Evolutionary conservation across 2,888 invertebrate species (phyloP).

Genomic region (Lochmaea capreae): DNA sequence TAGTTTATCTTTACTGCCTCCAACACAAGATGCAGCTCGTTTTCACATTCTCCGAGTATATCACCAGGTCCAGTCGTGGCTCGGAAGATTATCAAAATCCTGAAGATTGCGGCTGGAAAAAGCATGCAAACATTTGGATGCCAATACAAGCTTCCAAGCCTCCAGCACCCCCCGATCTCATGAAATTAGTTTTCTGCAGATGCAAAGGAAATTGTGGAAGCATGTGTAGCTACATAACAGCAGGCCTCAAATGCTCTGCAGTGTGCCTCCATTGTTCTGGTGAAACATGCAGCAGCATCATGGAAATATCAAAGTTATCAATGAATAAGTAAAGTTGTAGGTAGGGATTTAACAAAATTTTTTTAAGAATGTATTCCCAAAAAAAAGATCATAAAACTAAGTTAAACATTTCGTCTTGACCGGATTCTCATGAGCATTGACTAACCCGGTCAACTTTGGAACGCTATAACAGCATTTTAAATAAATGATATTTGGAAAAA

Average conservation of each 20-base stretch:
- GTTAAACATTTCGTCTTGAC: no score
- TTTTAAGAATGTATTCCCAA: no score
- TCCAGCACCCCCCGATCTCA: no score
- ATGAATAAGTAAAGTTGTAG: no score
- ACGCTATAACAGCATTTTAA: no score
- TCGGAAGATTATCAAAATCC: not conserved
- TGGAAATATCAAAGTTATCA: no score
- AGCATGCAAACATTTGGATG: conserved; percentile 1
- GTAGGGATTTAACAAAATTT: no score
- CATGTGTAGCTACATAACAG: not conserved
- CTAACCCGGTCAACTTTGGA: no score
- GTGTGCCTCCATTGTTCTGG: not conserved
- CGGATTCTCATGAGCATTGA: no score
- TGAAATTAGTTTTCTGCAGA: not conserved
- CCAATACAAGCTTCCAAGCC: no score
- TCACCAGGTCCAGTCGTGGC: not conserved
- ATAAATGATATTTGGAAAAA: no score
- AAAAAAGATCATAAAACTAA: no score
- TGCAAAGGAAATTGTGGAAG: not conserved
- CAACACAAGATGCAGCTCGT: not conserved
- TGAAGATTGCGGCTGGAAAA: conserved; percentile 1
- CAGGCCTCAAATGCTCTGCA: not conserved
- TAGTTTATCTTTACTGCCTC: not conserved
- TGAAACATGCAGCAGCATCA: not conserved
- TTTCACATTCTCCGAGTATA: not conserved